Conservation (phyloP, 2,113 vertebrate species). For the Tympanuchus pallidicinctus region DNA sequence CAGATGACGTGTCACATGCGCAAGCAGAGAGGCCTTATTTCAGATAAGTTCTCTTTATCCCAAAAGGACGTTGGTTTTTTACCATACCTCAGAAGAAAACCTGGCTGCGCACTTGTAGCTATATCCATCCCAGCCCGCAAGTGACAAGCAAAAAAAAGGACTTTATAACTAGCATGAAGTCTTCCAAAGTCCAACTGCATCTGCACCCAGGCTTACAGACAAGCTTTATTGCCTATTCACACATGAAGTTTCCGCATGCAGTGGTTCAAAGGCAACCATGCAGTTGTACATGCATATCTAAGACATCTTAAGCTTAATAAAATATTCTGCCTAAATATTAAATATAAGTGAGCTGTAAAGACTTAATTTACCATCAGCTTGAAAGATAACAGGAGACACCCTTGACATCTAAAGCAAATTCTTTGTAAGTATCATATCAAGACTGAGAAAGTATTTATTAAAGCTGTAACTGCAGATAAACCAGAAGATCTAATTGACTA, state of each 20-base stretch:
- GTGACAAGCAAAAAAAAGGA: neutral
- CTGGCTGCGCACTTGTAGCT: neutral
- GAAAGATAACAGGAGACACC: neutral
- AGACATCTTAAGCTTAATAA: neutral
- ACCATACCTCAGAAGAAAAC: neutral
- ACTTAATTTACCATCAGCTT: neutral
- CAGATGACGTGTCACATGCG: neutral
- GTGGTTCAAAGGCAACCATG: neutral
- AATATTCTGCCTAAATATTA: neutral
- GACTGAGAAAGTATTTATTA: neutral
- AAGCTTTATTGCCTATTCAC: neutral
- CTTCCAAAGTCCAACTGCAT: constrained; percentile 46
- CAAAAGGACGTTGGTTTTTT: neutral
- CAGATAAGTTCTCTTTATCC: neutral
- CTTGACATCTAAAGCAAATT: neutral
- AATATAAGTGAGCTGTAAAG: neutral
- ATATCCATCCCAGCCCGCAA: neutral
- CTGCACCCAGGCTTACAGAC: neutral
- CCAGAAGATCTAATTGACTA: neutral
- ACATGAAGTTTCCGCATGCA: neutral
- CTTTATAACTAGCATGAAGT: neutral
- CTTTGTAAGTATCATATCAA: neutral
- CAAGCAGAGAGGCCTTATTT: neutral
- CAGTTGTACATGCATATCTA: neutral
- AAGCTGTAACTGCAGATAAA: neutral